Conservation (phyloP, 2,888 invertebrate genomes). For the Perizoma flavofasciatum region DNA sequence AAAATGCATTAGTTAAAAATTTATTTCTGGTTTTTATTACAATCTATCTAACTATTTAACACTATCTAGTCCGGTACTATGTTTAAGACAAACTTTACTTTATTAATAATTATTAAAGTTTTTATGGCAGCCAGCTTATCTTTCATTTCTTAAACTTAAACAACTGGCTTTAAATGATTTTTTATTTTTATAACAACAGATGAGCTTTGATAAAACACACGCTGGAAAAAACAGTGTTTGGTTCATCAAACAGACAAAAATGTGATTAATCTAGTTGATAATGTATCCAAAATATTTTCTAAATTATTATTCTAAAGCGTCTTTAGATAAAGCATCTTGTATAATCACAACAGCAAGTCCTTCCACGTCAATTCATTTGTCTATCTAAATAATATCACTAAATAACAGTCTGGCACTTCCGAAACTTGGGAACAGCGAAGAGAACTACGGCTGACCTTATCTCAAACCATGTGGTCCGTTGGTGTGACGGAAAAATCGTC, state of each 20-base stretch:
- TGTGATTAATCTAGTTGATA: slow-evolving; percentile 56
- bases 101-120: background rate
- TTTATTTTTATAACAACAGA: slow-evolving; percentile 3
- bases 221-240: slow-evolving; percentile 63
- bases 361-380: slow-evolving; percentile 60
- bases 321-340: slow-evolving; percentile 80
- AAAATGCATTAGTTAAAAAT: slow-evolving; percentile 9
- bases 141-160: background rate
- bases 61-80: slow-evolving; percentile 3
- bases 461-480: slow-evolving; percentile 69
- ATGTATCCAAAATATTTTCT: slow-evolving; percentile 76
- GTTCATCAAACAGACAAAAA: slow-evolving; percentile 64
- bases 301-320: slow-evolving; percentile 78
- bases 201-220: slow-evolving; percentile 49
- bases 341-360: slow-evolving; percentile 80
- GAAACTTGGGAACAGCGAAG: slow-evolving; percentile 81
- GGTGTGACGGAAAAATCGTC: slow-evolving; percentile 67
- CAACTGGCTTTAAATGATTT: slow-evolving; percentile 7
- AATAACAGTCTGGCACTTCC: slow-evolving; percentile 79
- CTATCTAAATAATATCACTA: slow-evolving; percentile 80
- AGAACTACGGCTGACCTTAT: slow-evolving; percentile 78
- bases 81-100: background rate
- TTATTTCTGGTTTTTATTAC: slow-evolving; percentile 3
- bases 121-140: background rate
- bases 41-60: slow-evolving; percentile 3